A percentile compares a stretch with the other conserved stretches of the same genome.
phyloP scores from a whole-genome alignment of 2,888 invertebrate species.

The Eupithecia centaureata region DNA sequence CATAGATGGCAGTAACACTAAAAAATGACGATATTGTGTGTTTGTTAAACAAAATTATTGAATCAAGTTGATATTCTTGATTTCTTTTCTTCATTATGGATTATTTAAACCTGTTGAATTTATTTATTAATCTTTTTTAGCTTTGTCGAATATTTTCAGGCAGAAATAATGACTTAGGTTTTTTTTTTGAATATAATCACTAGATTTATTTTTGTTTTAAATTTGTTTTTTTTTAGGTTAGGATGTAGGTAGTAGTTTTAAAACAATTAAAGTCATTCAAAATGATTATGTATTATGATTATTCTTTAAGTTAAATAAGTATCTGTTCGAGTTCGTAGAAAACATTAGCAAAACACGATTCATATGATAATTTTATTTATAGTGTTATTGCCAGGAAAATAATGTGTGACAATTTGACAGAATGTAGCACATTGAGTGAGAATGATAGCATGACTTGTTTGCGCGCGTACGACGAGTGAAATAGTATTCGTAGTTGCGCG shows the following conservation, averaged over 20 bases:
- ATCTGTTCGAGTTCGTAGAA: slow-evolving; percentile 32
- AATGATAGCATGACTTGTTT: slow-evolving; percentile 63
- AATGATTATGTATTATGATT: slow-evolving; percentile 2
- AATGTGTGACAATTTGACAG: slow-evolving; percentile 58
- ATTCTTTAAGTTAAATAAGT: slow-evolving; percentile 3
- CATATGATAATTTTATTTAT: slow-evolving; percentile 59
- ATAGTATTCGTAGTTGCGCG: slow-evolving; percentile 58
- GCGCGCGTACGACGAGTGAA: slow-evolving; percentile 67
- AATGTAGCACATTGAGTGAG: slow-evolving; percentile 60
- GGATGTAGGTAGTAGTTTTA: background rate
- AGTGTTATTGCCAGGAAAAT: slow-evolving; percentile 54
- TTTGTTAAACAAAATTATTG: background rate
- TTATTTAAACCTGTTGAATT: too few relatives aligned
- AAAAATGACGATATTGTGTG: background rate
- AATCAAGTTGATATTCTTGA: background rate
- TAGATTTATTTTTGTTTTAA: background rate
- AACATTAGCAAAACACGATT: slow-evolving; percentile 47
- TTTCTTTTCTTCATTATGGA: background rate
- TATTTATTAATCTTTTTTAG: background rate
- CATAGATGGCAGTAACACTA: slow-evolving; percentile 2
- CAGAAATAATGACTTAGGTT: background rate
- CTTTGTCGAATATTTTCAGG: background rate
- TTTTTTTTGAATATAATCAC: too few relatives aligned
- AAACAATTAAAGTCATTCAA: background rate
- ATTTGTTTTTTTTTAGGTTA: background rate